A percentile compares a stretch with the other conserved stretches of the same genome.
These are phyloP conservation scores for Syngnathoides biaculeatus DNA, from an alignment of 2,113 vertebrate species.

Conservation along the genomic window DNA sequence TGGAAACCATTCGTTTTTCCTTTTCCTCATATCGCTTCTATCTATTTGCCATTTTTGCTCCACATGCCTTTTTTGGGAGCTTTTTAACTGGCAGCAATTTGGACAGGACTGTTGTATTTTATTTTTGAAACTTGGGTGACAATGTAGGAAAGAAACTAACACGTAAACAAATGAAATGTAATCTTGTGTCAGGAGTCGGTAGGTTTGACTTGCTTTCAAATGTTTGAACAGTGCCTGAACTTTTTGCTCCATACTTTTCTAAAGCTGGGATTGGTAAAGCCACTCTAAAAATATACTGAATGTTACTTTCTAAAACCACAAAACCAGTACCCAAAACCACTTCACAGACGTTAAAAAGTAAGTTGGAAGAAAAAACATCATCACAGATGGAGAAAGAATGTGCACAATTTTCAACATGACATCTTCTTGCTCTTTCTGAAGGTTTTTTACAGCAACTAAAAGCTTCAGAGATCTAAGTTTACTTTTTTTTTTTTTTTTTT, in stretches of 20 bases:
- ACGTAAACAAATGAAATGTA: neutral
- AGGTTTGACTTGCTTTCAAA: neutral
- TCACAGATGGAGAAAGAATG: neutral
- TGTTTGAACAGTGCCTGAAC: neutral
- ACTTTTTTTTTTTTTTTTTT: too few species aligned
- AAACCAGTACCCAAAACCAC: neutral
- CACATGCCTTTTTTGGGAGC: neutral
- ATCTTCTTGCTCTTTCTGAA: neutral
- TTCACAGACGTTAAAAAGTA: neutral
- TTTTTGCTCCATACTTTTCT: neutral
- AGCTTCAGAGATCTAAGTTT: neutral
- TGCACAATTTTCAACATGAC: neutral
- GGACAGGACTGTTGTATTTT: neutral
- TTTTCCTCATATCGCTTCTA: neutral
- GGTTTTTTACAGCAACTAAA: neutral
- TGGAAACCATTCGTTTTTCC: slow-evolving; percentile 15
- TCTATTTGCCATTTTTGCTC: neutral
- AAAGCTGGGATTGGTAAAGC: neutral
- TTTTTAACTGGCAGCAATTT: neutral
- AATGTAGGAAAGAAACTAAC: neutral
- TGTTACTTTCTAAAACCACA: neutral
- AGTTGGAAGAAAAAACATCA: neutral
- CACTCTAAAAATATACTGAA: neutral
- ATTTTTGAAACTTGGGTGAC: neutral
- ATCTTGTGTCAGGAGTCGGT: neutral